These are phyloP conservation scores for Pandemis corylana DNA, from an alignment of 2,888 invertebrate genomes.

Conservation along the genomic window DNA sequence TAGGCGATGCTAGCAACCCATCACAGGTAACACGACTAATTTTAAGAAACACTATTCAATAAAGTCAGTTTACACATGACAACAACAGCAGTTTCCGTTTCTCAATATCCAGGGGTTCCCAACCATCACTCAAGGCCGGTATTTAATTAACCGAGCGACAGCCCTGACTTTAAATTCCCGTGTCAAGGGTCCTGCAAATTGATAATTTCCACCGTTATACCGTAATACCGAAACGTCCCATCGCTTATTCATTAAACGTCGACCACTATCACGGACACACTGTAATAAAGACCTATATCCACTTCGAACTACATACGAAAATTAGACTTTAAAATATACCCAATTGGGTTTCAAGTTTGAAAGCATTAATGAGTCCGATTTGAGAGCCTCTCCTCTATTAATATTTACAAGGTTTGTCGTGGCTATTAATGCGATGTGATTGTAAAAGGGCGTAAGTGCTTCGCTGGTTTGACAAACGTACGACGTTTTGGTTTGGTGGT, in stretches of 20 bases:
- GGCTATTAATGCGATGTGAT: background rate
- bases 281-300: background rate
- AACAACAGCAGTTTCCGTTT: no score
- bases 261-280: slow-evolving; percentile 12
- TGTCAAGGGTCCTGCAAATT: slow-evolving; percentile 39
- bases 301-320: background rate
- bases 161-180: slow-evolving; percentile 41
- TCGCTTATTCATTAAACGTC: slow-evolving; percentile 41
- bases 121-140: slow-evolving; percentile 5
- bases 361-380: background rate
- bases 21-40: no score
- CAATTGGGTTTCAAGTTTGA: background rate
- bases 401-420: slow-evolving; percentile 32
- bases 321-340: background rate
- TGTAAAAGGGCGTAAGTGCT: slow-evolving; percentile 10
- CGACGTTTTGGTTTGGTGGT: background rate
- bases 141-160: slow-evolving; percentile 31
- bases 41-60: no score
- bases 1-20: no score
- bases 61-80: no score
- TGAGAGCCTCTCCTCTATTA: slow-evolving; percentile 18
- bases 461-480: background rate
- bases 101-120: background rate
- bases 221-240: slow-evolving; percentile 25
- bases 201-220: slow-evolving; percentile 35